phyloP scores from a whole-genome alignment of 2,797 vertebrate species.

The Semaprochilodus insignis region DNA sequence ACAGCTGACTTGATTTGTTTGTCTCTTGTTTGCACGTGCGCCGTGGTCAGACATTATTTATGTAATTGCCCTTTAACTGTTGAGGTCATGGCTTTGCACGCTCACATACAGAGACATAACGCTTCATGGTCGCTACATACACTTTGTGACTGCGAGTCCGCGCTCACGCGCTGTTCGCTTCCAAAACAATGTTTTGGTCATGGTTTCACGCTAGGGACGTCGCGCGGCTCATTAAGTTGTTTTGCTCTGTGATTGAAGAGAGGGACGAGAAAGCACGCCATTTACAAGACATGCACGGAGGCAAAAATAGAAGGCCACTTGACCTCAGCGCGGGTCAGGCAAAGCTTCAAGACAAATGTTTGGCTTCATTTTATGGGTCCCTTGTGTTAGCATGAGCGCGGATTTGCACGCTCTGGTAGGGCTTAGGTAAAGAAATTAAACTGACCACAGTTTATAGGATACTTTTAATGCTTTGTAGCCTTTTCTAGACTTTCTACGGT shows the following conservation, averaged over 20 bases:
- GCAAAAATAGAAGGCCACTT: slow-evolving; percentile 16
- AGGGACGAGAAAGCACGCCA: slow-evolving; percentile 8
- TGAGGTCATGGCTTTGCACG: slow-evolving; percentile 26
- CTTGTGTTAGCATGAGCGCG: neutral
- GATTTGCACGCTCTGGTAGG: too few relatives aligned
- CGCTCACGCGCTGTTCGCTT: neutral
- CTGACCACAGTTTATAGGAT: too few relatives aligned
- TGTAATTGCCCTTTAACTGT: slow-evolving; percentile 6
- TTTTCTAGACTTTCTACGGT: neutral
- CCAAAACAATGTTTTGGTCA: slow-evolving; percentile 17
- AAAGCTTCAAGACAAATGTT: neutral
- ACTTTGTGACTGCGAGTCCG: neutral
- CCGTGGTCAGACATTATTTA: slow-evolving; percentile 21
- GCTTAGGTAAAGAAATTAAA: neutral
- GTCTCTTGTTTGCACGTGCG: slow-evolving; percentile 10
- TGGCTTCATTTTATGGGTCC: neutral
- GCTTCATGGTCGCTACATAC: neutral
- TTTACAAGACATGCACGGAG: slow-evolving; percentile 57
- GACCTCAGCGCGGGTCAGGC: slow-evolving; percentile 1
- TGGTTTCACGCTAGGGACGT: slow-evolving; percentile 46
- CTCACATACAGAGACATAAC: neutral
- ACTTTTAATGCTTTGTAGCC: neutral
- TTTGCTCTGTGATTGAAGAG: slow-evolving; percentile 8
- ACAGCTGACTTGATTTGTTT: slow-evolving; percentile 11
- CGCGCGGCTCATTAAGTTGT: neutral